Base-by-base conservation (phyloP, 92 coral and sea anemone genomes). In the Ricordea florida region DNA sequence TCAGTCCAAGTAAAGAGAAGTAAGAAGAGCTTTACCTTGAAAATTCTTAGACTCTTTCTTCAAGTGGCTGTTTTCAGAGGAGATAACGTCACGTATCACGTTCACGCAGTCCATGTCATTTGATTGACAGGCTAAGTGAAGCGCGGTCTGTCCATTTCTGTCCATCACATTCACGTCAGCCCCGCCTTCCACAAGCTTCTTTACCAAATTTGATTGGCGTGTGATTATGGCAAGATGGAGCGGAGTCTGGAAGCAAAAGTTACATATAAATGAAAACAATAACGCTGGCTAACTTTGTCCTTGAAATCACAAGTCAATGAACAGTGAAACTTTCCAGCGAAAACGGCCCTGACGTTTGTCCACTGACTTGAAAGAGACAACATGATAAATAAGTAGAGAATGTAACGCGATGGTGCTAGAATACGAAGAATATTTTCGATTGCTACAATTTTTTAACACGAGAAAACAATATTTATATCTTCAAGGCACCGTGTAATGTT, bases 211-310 rank as follows among this genome's bases (percentile, higher is more conserved):
- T 40, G 80, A 62, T 56, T 94, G 98, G 3, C 86, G 90, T 8
- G 98, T 94, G 16, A 94, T 76, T 22, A 91, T 96, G 42, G 98
- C 97, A 49, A 94, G 85, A 59, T 94, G 98, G 24, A 94, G 86
- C 18, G 97, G 91, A 20, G 97, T 92, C 98, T 94, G 80, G 32
- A 56, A 66, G 30, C 24, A 15, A 74, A 49, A 67, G 42, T 26
- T 87, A 72, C 89, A 80, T 78, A 83, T 24, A 84, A 1, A 1
- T 36, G 64, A 33, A 5, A 5, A 25, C 21, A 33, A 16, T 1
- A 6, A 27, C 61, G 18, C 17, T 18, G 10, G 2, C 14, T 1
- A 7, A 14, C 29, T 5, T 22, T 62, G 23, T 2, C 10, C 33
- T 33, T 16, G 24, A 32, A 4, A n/a, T n/a, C n/a, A n/a, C n/a